Evolutionary conservation across 2,888 invertebrate species (phyloP), one percentile per base, ranked within the genome.

Genomic region (Meandrusa payeni): DNA sequence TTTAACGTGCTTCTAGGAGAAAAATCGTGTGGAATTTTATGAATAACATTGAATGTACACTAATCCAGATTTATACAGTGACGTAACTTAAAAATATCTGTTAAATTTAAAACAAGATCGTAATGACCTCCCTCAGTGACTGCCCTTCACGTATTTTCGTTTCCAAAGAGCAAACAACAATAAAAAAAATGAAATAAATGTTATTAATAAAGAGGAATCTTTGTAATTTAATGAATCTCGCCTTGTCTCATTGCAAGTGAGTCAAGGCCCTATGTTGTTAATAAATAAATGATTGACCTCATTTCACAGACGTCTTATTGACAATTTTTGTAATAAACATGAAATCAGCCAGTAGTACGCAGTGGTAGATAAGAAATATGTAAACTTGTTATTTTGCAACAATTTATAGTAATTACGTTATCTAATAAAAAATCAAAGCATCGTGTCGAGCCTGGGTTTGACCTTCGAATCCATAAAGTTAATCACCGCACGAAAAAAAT

Each of bases 231-330:
- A 6, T 33, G 27, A n/a, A 37, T 28, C 7, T 11, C 6, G 5
- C 5, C 32, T 27, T 9, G 32, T 38, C 32, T 27, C 42, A 6
- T 37, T 27, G 2, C 22, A 43, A 39, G 15, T 33, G 9, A 39
- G 39, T 39, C 44, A 44, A 44, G 44, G 44, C 11, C 27, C 10
- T 1, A 32, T 37, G 1, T 42, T 38, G 38, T 17, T 28, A 38
- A 32, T 26, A 26, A 38, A 33, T 33, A 37, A 31, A 12, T 19
- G 5, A 12, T 10, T n/a, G 38, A 1, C 38, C 44, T 22, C 17
- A 33, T 20, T 39, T 36, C 34, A 15, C 11, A 38, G 24, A 38
- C 27, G 37, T 38, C 6, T 27, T 19, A 32, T 27, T 32, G 9
- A 37, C 12, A 26, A 13, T 24, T 31, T 19, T 37, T 42, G 3